phyloP scores from a whole-genome alignment of 2,888 invertebrate genomes.

The Oscheius onirici region DNA sequence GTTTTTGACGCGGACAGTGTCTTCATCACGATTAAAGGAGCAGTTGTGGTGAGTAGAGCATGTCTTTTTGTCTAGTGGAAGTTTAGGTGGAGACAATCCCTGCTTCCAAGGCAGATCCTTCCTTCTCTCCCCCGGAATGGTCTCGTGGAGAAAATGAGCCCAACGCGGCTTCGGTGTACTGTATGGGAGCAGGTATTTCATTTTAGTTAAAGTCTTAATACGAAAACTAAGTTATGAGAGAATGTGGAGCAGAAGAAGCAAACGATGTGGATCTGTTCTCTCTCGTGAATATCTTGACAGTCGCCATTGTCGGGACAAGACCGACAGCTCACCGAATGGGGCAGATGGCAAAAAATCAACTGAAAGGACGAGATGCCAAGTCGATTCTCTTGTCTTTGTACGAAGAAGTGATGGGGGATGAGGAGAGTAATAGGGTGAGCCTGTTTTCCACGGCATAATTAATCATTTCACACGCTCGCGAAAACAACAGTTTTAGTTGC shows the following conservation, averaged over 20 bases:
- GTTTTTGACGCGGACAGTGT: constrained; percentile 62
- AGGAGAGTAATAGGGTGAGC: constrained; percentile 58
- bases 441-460: background rate
- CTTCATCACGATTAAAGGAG: constrained; percentile 56
- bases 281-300: constrained; percentile 67
- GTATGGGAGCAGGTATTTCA: constrained; percentile 49
- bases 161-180: constrained; percentile 56
- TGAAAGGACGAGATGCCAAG: constrained; percentile 52
- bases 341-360: constrained; percentile 66
- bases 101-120: constrained; percentile 33
- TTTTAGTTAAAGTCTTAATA: background rate
- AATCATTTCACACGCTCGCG: background rate
- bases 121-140: constrained; percentile 59
- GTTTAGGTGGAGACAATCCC: constrained; percentile 52
- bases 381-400: constrained; percentile 60
- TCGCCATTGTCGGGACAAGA: constrained; percentile 60
- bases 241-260: constrained; percentile 56
- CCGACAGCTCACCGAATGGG: constrained; percentile 65
- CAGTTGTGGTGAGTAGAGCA: constrained; percentile 49
- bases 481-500: constrained; percentile 9
- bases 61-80: no score
- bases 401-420: constrained; percentile 69
- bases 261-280: constrained; percentile 66
- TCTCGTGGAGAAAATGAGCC: constrained; percentile 51
- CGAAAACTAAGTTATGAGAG: constrained; percentile 44